Percentiles rank a stretch among this genome's conserved stretches.
Evolutionary conservation across 2,797 vertebrate genomes (phyloP).

Genomic region (Cephalopachus bancanus): DNA sequence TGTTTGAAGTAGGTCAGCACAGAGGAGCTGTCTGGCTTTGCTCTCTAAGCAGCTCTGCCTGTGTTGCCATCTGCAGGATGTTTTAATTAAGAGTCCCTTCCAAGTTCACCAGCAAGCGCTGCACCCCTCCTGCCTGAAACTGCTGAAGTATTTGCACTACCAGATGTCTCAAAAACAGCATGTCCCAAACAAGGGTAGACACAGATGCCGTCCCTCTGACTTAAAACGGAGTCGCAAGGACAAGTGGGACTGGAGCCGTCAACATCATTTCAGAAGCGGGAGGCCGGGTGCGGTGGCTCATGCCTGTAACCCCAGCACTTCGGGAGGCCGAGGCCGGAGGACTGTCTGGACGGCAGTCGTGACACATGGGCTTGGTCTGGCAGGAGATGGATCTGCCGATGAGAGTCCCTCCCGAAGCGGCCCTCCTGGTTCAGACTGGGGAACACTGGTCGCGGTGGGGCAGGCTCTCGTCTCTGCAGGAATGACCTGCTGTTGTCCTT

Average conservation of each 20-base stretch:
- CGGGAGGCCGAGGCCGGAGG: too few relatives aligned
- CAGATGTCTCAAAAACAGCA: background rate
- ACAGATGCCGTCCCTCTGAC: too few relatives aligned
- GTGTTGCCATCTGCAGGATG: slow-evolving; percentile 3
- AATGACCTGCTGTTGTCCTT: background rate
- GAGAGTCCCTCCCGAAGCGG: background rate
- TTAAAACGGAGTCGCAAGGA: background rate
- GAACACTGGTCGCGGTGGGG: background rate
- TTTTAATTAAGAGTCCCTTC: slow-evolving; percentile 24
- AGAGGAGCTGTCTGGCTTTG: slow-evolving; percentile 27
- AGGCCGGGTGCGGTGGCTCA: too few relatives aligned
- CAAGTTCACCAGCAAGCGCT: background rate
- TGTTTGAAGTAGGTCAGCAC: slow-evolving; percentile 53
- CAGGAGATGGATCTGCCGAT: slow-evolving; percentile 46
- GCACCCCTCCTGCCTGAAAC: background rate
- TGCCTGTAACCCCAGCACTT: too few relatives aligned
- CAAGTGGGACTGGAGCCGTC: background rate
- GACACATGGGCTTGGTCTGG: slow-evolving; percentile 54
- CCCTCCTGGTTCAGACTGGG: background rate
- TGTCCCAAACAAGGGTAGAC: background rate
- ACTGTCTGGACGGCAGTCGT: too few relatives aligned
- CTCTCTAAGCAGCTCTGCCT: background rate
- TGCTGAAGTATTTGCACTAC: background rate
- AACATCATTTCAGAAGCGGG: background rate
- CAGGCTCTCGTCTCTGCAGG: background rate